Evolutionary conservation across 2,113 vertebrate genomes (phyloP).

Genomic region (Bos taurus): ARS-UCD2.0 NC_037328.1:31657501-31658000

Average conservation of each 20-base stretch:
- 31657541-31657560: neutral
- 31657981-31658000: neutral
- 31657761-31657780: accelerated
- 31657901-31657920: neutral
- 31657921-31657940: neutral
- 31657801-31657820: neutral
- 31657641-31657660: accelerated
- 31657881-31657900: neutral
- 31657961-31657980: neutral
- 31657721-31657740: neutral
- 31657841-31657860: neutral
- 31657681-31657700: neutral
- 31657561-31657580: neutral
- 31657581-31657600: neutral
- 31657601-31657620: neutral
- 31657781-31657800: neutral
- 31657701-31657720: neutral
- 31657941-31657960: neutral
- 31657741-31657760: neutral
- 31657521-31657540: neutral
- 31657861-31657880: neutral
- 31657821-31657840: neutral
- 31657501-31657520: neutral
- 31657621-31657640: neutral
- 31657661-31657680: neutral